Conservation (phyloP, 2,113 vertebrate species). For the Trogon melanurus region DNA sequence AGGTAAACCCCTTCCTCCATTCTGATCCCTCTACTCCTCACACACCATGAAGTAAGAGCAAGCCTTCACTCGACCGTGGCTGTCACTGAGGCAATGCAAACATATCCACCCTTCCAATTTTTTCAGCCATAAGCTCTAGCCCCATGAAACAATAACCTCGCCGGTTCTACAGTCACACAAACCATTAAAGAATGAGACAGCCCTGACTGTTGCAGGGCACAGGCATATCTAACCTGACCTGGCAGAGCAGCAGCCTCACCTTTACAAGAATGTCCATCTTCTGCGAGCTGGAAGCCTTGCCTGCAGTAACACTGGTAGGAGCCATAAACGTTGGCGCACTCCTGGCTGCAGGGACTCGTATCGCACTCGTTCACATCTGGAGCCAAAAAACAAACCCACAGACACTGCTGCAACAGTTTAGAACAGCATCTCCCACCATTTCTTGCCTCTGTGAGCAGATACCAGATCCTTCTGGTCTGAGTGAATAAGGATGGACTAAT, state of each 20-base stretch:
- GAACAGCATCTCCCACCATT: neutral
- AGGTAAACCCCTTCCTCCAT: neutral
- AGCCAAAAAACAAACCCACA: constrained; percentile 31
- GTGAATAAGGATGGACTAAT: neutral
- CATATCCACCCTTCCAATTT: neutral
- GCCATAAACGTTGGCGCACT: constrained; percentile 93
- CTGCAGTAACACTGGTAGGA: constrained; percentile 96
- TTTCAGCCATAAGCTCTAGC: neutral
- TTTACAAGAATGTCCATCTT: constrained; percentile 90
- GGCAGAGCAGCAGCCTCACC: constrained; percentile 70
- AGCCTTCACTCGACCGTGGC: neutral
- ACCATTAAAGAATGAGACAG: neutral
- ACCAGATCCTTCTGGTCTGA: neutral
- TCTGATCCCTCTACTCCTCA: neutral
- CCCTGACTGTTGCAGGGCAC: neutral
- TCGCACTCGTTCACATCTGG: constrained; percentile 93
- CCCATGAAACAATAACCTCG: neutral
- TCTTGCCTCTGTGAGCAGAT: neutral
- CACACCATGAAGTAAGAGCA: neutral
- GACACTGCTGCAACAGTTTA: neutral
- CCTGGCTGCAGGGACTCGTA: constrained; percentile 87
- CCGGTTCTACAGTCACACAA: neutral
- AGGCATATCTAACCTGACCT: neutral
- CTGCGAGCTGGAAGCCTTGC: constrained; percentile 89
- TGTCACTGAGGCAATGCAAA: neutral